Base-by-base conservation (phyloP, 2,797 vertebrate genomes). In the Adelosebastes latens region DNA sequence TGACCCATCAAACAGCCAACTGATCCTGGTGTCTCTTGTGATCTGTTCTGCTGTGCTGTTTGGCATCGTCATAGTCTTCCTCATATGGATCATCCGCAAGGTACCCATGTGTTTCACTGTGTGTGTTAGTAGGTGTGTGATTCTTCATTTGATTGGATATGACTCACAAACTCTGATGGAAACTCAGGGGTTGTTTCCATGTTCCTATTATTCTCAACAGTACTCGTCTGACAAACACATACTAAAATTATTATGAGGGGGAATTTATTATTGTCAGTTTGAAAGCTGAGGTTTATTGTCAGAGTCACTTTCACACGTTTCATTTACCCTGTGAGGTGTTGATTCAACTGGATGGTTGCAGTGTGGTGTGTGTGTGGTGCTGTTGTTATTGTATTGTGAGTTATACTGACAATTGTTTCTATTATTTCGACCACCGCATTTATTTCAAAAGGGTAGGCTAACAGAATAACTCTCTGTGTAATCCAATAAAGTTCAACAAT, bases 21-120 rank as follows among this genome's bases (percentile, higher is more conserved):
- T 90, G 59, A 0, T 87, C 12, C 5, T 90, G 69, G 2, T 80
- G 27, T 42, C 11, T 18, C 14, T 79, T 11, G 32, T 49, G 61
- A 71, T 78, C 77, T 24, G 61, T 14, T 64, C 53, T 22, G 52
- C n/a, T 1, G 24, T 91, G 52, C 84, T 94, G 61, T 1, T 88
- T 6, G 1, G 8, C 12, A 6, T 86, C 82, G 8, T 85, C 24
- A 0, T 75, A 1, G 5, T 2, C 22, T 16, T 86, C 34, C 0
- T 85, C 69, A 4, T 81, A 14, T 82, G 86, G 79, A 18, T 87
- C 49, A 16, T 77, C 29, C 1, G 7, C 16, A 95, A 91, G 92
- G 94, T 95, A 93, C 8, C 1, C 8, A 16, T 66, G 73, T 80
- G 52, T 56, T 29, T 52, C 20, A n/a, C 14, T 55, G 10, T 69